Evolutionary conservation across 1,140 invertebrate genomes (phyloP).

Genomic region (Cotesia glomerata): DNA sequence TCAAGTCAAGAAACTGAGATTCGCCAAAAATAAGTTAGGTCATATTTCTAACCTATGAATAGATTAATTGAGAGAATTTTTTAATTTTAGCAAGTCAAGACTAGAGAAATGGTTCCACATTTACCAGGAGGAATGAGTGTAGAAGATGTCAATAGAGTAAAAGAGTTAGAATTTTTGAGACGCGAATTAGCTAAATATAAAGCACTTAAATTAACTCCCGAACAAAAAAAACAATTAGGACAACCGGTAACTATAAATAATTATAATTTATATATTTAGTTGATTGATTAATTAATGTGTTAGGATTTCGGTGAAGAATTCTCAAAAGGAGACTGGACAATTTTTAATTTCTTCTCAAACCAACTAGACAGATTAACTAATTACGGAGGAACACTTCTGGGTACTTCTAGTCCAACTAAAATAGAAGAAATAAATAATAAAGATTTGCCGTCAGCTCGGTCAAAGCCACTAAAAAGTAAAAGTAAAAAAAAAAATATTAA

Average conservation of each 20-base stretch:
- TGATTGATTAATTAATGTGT: neutral
- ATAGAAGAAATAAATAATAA: constrained; percentile 4
- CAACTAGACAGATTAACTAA: neutral
- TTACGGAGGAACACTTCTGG: neutral
- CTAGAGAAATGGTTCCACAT: neutral
- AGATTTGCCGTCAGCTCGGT: neutral
- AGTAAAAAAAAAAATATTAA: neutral
- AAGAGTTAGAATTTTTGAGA: constrained; percentile 37
- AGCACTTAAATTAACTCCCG: constrained; percentile 40
- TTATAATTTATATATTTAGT: constrained; percentile 7
- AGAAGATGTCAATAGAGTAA: constrained; percentile 37
- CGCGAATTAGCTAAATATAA: constrained; percentile 46
- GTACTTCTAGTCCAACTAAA: neutral
- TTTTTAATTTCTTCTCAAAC: neutral
- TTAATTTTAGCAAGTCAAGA: too few relatives aligned
- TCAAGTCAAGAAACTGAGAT: too few relatives aligned
- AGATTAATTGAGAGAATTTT: too few relatives aligned
- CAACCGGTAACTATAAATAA: constrained; percentile 33
- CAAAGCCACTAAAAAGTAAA: neutral
- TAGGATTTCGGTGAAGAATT: constrained; percentile 2
- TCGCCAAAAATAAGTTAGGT: too few relatives aligned
- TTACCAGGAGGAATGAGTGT: neutral
- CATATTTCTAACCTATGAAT: too few relatives aligned
- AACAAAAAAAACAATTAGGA: constrained; percentile 41
- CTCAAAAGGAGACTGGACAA: neutral